Evolutionary conservation across 2,797 vertebrate genomes (phyloP), one percentile per base, ranked within the genome.

Genomic region (Antennarius maculatus): DNA sequence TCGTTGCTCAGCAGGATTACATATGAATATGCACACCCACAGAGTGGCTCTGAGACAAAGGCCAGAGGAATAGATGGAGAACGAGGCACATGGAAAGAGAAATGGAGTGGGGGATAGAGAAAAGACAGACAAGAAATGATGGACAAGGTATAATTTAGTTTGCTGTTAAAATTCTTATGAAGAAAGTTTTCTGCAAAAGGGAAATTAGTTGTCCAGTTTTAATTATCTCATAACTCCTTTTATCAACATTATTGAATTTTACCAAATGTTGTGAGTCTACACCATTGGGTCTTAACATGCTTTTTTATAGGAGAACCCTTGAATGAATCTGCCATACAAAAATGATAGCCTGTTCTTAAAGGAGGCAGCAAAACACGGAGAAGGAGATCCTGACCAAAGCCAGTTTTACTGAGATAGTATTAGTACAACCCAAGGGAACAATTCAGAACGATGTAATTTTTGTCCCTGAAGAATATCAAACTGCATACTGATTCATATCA

Each of bases 1-100:
- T 71, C 50, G 69, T 72, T 79, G 74, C 79, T 76, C 48, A 54
- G 72, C 70, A 81, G 81, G 84, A 87, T 79, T 84, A 84, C 50
- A 66, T 52, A 71, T 87, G 86, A 88, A 57, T 84, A 88, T 90
- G 87, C 84, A 87, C 83, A 75, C 83, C 88, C 88, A 88, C 88
- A 85, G 77, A 70, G 71, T 34, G 64, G 68, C 82, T 81, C 63
- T 51, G 76, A 86, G 79, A 86, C 82, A 80, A 78, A 86, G 82
- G 83, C 79, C 75, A 70, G 47, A 69, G 71, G 80, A 65, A 71
- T 23, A 80, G 31, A 81, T 28, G 50, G 55, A 71, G 64, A 54
- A 66, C 66, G 65, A 82, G 60, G 64, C 52, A 62, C 53, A 80
- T 69, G 42, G 74, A 81, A 56, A 58, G 59, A 80, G 46, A 63